phyloP scores from a whole-genome alignment of 2,888 invertebrate genomes.

The Drosophila limbata region DNA sequence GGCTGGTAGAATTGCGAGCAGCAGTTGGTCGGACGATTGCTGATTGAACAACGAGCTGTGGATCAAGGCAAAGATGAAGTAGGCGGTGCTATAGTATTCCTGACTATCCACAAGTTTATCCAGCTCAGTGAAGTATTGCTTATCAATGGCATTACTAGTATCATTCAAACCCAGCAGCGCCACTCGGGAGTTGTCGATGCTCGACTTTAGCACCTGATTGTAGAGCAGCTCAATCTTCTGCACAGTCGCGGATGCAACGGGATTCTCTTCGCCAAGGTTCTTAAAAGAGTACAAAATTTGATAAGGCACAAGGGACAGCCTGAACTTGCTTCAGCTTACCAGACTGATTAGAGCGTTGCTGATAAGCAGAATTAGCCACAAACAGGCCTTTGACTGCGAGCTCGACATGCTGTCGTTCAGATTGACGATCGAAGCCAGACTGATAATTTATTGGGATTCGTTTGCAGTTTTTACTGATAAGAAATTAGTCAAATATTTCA shows the following conservation, averaged over 20 bases:
- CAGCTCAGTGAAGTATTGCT: conserved; percentile 53
- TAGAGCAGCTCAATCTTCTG: conserved; percentile 54
- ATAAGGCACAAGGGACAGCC: neutral
- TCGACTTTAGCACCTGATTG: conserved; percentile 52
- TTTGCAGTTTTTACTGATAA: neutral
- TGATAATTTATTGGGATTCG: conserved; percentile 18
- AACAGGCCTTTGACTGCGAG: conserved; percentile 6
- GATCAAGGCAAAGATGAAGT: conserved; percentile 55
- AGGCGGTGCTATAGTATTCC: conserved; percentile 61
- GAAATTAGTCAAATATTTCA: conserved; percentile 1
- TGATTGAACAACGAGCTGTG: conserved; percentile 38
- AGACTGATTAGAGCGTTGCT: conserved; percentile 51
- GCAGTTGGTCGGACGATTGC: conserved; percentile 34
- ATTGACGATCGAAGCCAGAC: conserved; percentile 38
- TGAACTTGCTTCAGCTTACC: conserved; percentile 41
- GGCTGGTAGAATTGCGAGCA: conserved; percentile 49
- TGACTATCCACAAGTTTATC: conserved; percentile 32
- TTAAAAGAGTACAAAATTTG: conserved; percentile 26
- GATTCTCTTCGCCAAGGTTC: conserved; percentile 22
- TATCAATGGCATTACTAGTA: conserved; percentile 45
- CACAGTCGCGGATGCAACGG: conserved; percentile 9
- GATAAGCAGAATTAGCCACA: conserved; percentile 46
- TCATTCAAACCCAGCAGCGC: conserved; percentile 16
- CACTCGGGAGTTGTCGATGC: conserved; percentile 35
- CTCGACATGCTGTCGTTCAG: conserved; percentile 40